Evolutionary conservation across 2,797 vertebrate species (phyloP).

Genomic region (Neomorphus geoffroyi): DNA sequence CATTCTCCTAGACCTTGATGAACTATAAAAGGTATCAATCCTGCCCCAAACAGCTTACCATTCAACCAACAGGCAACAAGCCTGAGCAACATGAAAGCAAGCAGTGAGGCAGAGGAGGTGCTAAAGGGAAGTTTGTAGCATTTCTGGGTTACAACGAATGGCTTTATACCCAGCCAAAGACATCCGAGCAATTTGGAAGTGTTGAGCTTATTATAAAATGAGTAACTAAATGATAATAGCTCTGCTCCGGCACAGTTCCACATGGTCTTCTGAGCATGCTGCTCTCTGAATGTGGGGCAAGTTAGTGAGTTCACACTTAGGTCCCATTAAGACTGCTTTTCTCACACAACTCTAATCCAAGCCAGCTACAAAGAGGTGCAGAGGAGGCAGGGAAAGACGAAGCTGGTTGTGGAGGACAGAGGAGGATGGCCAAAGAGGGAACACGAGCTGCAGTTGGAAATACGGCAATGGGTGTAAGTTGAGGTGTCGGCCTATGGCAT

Average conservation of each 20-base stretch:
- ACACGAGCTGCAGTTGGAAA: neutral
- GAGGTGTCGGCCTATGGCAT: rapidly evolving
- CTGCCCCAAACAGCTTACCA: neutral
- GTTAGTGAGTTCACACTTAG: neutral
- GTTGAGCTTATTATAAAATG: neutral
- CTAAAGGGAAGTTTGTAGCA: neutral
- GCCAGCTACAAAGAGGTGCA: neutral
- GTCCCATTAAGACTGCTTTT: neutral
- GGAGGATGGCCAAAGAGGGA: neutral
- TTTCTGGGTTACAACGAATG: neutral
- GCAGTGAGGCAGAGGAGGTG: neutral
- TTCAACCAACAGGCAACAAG: neutral
- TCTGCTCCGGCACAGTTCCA: neutral
- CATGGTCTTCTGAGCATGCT: neutral
- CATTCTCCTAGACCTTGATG: neutral
- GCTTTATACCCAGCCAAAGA: neutral
- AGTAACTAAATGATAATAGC: neutral
- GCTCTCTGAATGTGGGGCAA: neutral
- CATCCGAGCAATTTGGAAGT: neutral
- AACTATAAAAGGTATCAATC: neutral
- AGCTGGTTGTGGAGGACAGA: neutral
- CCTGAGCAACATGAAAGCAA: neutral
- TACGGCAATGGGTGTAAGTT: neutral
- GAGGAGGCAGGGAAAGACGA: neutral
- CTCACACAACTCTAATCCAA: neutral